These are phyloP conservation scores for Sisyra terminalis DNA, from an alignment of 2,888 invertebrate species.

Conservation along the genomic window DNA sequence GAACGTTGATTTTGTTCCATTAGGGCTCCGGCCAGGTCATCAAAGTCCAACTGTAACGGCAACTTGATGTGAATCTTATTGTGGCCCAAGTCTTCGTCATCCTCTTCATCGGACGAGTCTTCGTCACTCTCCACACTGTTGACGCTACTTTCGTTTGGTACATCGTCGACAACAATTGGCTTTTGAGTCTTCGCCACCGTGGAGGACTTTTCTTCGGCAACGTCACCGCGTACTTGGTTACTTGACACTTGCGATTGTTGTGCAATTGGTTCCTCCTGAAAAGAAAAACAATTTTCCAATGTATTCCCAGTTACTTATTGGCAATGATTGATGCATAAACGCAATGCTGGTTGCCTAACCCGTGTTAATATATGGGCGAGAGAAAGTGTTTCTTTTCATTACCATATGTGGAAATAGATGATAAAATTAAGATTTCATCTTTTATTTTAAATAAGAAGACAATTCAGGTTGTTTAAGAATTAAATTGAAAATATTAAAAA, in stretches of 20 bases:
- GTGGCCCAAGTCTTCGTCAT: constrained; percentile 37
- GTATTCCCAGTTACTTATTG: too few relatives aligned
- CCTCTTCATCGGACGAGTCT: constrained; percentile 37
- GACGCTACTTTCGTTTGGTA: constrained; percentile 9
- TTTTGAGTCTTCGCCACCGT: constrained; percentile 18
- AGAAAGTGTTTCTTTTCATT: too few relatives aligned
- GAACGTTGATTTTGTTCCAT: constrained; percentile 57
- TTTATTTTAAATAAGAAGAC: too few relatives aligned
- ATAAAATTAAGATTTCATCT: too few relatives aligned
- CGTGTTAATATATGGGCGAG: too few relatives aligned
- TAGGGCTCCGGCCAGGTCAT: constrained; percentile 62
- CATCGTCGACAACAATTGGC: constrained; percentile 14
- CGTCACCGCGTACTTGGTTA: constrained; percentile 4
- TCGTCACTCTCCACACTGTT: constrained; percentile 22
- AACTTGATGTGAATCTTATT: constrained; percentile 51
- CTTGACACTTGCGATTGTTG: constrained; percentile 3
- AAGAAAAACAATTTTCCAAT: not conserved
- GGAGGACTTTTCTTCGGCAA: constrained; percentile 20
- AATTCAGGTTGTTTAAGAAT: too few relatives aligned
- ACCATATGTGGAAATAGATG: too few relatives aligned
- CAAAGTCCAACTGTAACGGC: constrained; percentile 67
- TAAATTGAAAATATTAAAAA: too few relatives aligned
- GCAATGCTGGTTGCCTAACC: too few relatives aligned
- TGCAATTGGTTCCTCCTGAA: constrained; percentile 6
- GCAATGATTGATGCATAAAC: too few relatives aligned